Percentiles rank a stretch among this genome's conserved stretches.
Conservation (phyloP, 2,113 vertebrate species). For the Hypomesus transpacificus region DNA sequence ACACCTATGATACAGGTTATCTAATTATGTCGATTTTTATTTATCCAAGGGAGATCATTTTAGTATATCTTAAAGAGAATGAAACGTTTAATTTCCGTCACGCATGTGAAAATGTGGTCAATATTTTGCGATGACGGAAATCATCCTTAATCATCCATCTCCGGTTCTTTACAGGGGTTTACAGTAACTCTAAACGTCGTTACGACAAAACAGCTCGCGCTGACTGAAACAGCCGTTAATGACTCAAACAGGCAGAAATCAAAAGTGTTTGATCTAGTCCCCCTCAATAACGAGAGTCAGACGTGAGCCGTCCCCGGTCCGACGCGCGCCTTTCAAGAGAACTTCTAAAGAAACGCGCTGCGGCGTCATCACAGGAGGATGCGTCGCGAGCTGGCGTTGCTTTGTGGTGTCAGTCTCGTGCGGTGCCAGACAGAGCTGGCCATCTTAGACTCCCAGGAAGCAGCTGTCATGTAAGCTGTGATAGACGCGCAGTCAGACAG, state of each 20-base stretch:
- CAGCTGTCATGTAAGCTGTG: constrained; percentile 52
- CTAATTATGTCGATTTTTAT: no score
- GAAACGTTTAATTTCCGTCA: no score
- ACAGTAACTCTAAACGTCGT: background rate
- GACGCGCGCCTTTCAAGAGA: constrained; percentile 20
- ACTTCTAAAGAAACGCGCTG: constrained; percentile 45
- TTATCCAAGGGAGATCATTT: no score
- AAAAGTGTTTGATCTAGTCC: constrained; percentile 37
- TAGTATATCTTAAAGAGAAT: no score
- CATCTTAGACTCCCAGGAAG: constrained; percentile 34
- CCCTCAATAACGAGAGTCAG: constrained; percentile 40
- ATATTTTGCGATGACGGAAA: no score
- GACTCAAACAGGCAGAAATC: constrained; percentile 36
- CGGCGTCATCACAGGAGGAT: constrained; percentile 2
- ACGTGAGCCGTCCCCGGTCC: constrained; percentile 43
- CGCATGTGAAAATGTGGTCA: no score
- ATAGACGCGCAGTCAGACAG: constrained; percentile 48
- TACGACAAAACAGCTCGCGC: background rate
- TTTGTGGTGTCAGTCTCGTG: constrained; percentile 49
- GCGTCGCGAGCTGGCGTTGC: constrained; percentile 42
- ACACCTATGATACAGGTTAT: no score
- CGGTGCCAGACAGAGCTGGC: constrained; percentile 25
- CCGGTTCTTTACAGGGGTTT: no score
- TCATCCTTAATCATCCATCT: no score
- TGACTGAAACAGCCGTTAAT: constrained; percentile 9